phyloP scores from a whole-genome alignment of 2,797 vertebrate species.

The Acanthopagrus latus region DNA sequence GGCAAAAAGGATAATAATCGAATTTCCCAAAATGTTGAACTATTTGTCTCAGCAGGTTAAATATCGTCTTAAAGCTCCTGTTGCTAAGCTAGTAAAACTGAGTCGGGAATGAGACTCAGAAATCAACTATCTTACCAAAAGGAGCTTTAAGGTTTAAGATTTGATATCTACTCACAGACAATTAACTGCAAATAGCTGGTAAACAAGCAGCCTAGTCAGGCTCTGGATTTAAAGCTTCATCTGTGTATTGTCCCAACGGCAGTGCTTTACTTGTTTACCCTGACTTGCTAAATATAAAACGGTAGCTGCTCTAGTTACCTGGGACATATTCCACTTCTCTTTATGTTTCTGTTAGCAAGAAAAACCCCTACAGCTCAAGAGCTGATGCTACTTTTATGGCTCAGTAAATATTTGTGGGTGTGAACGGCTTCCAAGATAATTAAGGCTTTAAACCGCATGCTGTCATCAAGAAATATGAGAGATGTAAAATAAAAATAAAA shows the following conservation, averaged over 20 bases:
- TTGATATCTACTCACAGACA: neutral
- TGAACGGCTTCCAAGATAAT: slow-evolving; percentile 46
- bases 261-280: slow-evolving; percentile 6
- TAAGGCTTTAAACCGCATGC: slow-evolving; percentile 14
- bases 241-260: neutral
- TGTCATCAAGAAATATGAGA: slow-evolving; percentile 7
- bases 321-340: slow-evolving; percentile 19
- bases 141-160: neutral
- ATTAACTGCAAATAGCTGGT: neutral
- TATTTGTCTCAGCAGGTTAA: neutral
- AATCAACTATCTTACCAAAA: too few relatives aligned
- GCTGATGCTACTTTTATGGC: slow-evolving; percentile 18
- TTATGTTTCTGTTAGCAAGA: slow-evolving; percentile 35
- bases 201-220: slow-evolving; percentile 7
- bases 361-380: slow-evolving; percentile 32
- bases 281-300: slow-evolving; percentile 44
- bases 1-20: slow-evolving; percentile 2
- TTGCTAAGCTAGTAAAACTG: too few relatives aligned
- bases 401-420: slow-evolving; percentile 53
- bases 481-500: neutral
- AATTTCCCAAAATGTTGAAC: neutral
- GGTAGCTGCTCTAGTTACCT: slow-evolving; percentile 43
- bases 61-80: neutral
- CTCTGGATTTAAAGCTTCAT: slow-evolving; percentile 18
- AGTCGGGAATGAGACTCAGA: too few relatives aligned